A percentile compares a stretch with the other conserved stretches of the same genome.
Conservation (phyloP, 2,797 vertebrate genomes). For the Sebastes kiyomatsui region DNA sequence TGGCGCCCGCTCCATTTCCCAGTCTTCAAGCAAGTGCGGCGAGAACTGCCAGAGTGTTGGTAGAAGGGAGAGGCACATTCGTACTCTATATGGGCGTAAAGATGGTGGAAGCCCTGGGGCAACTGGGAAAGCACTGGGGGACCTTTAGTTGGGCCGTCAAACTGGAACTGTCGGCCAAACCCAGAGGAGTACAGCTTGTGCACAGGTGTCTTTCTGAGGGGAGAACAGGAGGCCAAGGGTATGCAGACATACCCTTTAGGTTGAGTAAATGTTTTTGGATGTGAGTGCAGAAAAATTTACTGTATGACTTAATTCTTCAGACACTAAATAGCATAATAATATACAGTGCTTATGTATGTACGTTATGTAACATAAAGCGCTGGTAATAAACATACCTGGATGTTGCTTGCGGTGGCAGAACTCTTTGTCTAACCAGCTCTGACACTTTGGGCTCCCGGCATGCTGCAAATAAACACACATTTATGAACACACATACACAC, state of each 20-base stretch:
- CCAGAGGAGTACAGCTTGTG: constrained; percentile 89
- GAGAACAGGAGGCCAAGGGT: neutral
- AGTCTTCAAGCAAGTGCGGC: constrained; percentile 94
- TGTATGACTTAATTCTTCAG: neutral
- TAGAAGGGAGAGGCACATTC: constrained; percentile 93
- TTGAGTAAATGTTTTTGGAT: neutral
- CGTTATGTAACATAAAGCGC: neutral
- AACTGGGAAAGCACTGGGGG: constrained; percentile 83
- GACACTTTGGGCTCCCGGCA: constrained; percentile 96
- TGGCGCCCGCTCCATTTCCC: constrained; percentile 98
- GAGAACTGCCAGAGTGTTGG: constrained; percentile 91
- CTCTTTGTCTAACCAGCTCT: constrained; percentile 92
- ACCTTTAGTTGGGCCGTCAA: constrained; percentile 83
- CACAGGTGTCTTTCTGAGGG: constrained; percentile 90
- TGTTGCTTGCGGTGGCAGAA: constrained; percentile 88
- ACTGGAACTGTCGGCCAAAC: constrained; percentile 76
- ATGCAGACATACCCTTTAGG: constrained; percentile 58
- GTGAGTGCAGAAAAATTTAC: neutral
- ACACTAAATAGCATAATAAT: neutral
- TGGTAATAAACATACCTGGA: constrained; percentile 82
- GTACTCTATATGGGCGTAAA: constrained; percentile 94
- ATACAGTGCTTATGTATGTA: neutral
- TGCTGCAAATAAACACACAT: constrained; percentile 79
- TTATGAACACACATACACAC: neutral
- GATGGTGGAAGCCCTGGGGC: constrained; percentile 88